Conservation (phyloP, 2,113 vertebrate species). For the Oryzias curvinotus region DNA sequence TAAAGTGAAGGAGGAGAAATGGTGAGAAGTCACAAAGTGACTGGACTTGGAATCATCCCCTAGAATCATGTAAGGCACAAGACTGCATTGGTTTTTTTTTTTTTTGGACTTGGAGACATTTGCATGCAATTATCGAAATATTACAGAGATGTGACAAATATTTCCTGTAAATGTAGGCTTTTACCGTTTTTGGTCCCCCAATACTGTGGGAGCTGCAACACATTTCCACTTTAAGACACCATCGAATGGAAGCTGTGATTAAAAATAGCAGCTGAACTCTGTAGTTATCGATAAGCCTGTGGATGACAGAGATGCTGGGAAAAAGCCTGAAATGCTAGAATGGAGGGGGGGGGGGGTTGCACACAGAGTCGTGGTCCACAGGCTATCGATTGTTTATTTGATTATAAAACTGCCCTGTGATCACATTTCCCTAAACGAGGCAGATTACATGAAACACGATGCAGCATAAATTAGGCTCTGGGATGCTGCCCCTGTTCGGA, state of each 20-base stretch:
- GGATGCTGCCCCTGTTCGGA: constrained; percentile 62
- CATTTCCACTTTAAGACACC: constrained; percentile 21
- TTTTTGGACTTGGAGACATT: not conserved
- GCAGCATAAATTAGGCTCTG: constrained; percentile 67
- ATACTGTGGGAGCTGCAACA: not conserved
- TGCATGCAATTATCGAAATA: not conserved
- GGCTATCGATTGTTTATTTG: constrained; percentile 68
- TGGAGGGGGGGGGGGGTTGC: constrained; percentile 27
- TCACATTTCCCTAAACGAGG: constrained; percentile 69
- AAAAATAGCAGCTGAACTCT: constrained; percentile 43
- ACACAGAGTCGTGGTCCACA: constrained; percentile 20
- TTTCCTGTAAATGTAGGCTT: no score
- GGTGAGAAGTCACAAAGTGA: constrained; percentile 1
- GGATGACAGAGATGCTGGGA: constrained; percentile 49
- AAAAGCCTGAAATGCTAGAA: constrained; percentile 32
- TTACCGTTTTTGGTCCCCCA: not conserved
- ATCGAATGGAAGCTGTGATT: constrained; percentile 29
- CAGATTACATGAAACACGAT: constrained; percentile 71
- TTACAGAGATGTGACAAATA: not conserved
- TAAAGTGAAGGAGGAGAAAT: constrained; percentile 24
- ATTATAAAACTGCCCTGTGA: constrained; percentile 54
- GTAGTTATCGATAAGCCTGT: constrained; percentile 34
- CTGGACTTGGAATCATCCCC: no score
- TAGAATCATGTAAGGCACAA: no score
- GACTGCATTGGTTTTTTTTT: no score